phyloP scores from a whole-genome alignment of 2,888 invertebrate species.

The Tachina lurida region DNA sequence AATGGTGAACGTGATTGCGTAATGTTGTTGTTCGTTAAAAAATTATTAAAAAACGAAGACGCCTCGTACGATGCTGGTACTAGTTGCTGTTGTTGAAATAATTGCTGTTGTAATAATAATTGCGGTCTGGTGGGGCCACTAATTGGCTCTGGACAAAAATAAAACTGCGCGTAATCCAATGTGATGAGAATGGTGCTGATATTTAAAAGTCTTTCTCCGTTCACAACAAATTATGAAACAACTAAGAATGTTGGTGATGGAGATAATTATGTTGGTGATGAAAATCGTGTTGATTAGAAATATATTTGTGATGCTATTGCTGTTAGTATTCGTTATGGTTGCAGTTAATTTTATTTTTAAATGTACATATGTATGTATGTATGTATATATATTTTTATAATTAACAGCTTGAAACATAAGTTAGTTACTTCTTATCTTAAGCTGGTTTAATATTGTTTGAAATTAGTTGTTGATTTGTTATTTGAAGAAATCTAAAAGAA shows the following conservation, averaged over 20 bases:
- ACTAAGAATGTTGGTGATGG: not conserved
- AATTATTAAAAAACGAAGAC: constrained; percentile 72
- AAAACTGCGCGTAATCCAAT: constrained; percentile 83
- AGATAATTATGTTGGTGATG: not conserved
- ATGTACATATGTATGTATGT: no score
- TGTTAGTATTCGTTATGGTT: not conserved
- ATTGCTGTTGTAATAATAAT: constrained; percentile 77
- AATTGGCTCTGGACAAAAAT: constrained; percentile 82
- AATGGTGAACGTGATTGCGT: constrained; percentile 57
- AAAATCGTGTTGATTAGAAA: constrained; percentile 1
- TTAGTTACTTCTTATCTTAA: not conserved
- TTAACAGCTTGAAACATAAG: not conserved
- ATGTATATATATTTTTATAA: not conserved
- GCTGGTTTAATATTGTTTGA: not conserved
- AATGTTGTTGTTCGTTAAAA: constrained; percentile 61
- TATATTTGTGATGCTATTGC: not conserved
- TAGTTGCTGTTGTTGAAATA: constrained; percentile 75
- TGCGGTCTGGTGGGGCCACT: constrained; percentile 80
- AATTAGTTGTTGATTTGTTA: not conserved
- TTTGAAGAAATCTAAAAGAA: constrained; percentile 40
- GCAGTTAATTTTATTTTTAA: no score
- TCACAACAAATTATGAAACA: constrained; percentile 28
- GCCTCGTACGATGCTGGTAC: constrained; percentile 75
- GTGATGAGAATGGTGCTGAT: constrained; percentile 76
- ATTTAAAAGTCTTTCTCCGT: constrained; percentile 52